Base-by-base conservation (phyloP, 2,797 vertebrate genomes). In the Margarornis squamiger region DNA sequence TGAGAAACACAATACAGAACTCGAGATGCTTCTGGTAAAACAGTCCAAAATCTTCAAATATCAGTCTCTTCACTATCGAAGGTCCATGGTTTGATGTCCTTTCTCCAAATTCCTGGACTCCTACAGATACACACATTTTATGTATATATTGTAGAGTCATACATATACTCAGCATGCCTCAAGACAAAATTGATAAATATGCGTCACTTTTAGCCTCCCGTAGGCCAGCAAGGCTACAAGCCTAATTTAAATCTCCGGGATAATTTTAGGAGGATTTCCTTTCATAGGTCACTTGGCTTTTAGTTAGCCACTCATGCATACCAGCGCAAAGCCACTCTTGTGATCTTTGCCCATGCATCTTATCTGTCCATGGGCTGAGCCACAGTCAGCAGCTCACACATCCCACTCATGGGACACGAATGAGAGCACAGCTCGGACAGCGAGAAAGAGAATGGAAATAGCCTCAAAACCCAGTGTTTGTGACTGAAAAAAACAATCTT, bases 321-420 rank as follows among this genome's bases (percentile, higher is more conserved):
- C 6, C 39, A 67, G 22, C 26, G 67, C 34, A 68, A 87, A 67
- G 12, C 19, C n/a, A n/a, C 22, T 80, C 68, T 15, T 39, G 12
- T 65, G 18, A 38, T 54, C 39, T 68, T 90, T 72, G 17, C 16
- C 46, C 39, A 16, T 24, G 18, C 34, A 27, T 9, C 30, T 39
- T 19, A 11, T 46, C 45, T 46, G 43, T 29, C 43, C 59, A 18
- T 12, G 9, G 39, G 8, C 26, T 36, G 48, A 63, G 51, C 30
- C 17, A 49, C 10, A 1, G 0, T 5, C 43, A 61, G 36, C 61
- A 67, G 32, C 45, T 82, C 77, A 41, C 0, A 0, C 24, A 26
- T 57, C 32, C 59, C 14, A 29, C 16, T 78, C 19, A 10, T 12
- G 14, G 58, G 54, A 57, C 34, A 23, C 3, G 39, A 63, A 14